A percentile compares a stretch with the other conserved stretches of the same genome.
phyloP scores from a whole-genome alignment of 2,888 invertebrate species.

The Eristalis intricaria region DNA sequence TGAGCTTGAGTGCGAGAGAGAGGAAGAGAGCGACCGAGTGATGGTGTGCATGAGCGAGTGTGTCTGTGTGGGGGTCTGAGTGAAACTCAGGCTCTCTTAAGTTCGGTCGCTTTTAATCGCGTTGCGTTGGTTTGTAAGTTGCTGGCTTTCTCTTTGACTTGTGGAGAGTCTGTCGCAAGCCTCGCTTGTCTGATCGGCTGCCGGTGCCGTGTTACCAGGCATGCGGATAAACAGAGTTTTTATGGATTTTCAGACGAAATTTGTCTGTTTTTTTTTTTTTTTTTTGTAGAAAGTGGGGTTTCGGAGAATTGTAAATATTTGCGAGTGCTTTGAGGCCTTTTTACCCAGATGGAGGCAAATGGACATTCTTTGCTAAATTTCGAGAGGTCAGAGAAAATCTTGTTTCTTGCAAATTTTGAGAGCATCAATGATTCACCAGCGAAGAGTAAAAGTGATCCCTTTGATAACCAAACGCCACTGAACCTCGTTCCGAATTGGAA shows the following conservation, averaged over 20 bases:
- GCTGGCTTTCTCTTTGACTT: slow-evolving; percentile 33
- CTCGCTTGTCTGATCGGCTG: background rate
- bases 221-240: slow-evolving; percentile 29
- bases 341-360: too few species aligned
- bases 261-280: background rate
- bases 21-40: background rate
- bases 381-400: too few species aligned
- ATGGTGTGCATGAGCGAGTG: background rate
- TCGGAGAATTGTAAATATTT: background rate
- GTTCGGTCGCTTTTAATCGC: background rate
- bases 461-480: too few species aligned
- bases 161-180: background rate
- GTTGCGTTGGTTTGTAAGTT: background rate
- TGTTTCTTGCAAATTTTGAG: too few species aligned
- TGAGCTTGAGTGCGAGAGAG: background rate
- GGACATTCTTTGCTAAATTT: too few species aligned
- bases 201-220: slow-evolving; percentile 48
- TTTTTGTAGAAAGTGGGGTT: slow-evolving; percentile 46
- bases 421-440: too few species aligned
- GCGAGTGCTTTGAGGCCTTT: background rate
- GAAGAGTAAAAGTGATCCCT: too few species aligned
- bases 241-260: slow-evolving; percentile 31
- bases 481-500: too few species aligned
- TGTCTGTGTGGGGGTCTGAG: background rate
- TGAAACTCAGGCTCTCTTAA: slow-evolving; percentile 27